A percentile compares a stretch with the other conserved stretches of the same genome.
Conservation (phyloP, 2,797 vertebrate species). For the Anas capensis region DNA sequence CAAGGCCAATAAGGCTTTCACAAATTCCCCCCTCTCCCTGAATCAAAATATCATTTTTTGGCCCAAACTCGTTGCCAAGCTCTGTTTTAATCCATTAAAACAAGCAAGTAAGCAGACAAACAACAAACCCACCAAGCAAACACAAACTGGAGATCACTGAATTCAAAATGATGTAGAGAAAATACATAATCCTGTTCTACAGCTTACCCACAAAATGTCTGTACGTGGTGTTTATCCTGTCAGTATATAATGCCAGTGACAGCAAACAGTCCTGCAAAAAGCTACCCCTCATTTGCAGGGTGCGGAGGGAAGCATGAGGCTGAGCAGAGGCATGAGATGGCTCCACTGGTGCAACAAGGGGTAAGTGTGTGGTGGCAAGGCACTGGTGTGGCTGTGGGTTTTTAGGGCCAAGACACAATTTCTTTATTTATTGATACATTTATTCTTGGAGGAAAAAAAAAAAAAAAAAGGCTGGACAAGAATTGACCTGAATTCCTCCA, state of each 20-base stretch:
- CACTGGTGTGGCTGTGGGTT: accelerated
- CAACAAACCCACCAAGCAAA: too few relatives aligned
- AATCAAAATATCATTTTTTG: not conserved
- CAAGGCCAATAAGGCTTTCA: not conserved
- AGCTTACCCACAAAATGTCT: not conserved
- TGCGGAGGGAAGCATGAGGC: not conserved
- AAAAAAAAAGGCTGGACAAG: not conserved
- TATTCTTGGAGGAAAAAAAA: not conserved
- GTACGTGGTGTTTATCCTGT: conserved; percentile 14
- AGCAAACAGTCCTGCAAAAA: not conserved
- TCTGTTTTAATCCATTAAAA: not conserved
- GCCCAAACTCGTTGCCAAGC: not conserved
- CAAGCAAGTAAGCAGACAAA: too few relatives aligned
- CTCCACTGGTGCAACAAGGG: accelerated
- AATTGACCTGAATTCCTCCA: not conserved
- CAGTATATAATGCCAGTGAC: not conserved
- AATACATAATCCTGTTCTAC: not conserved
- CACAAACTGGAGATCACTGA: not conserved
- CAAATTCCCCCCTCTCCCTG: accelerated
- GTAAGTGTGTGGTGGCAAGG: accelerated
- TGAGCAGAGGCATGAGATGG: not conserved
- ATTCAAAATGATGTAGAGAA: not conserved
- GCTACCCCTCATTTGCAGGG: not conserved
- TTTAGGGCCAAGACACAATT: conserved; percentile 7
- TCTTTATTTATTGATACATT: conserved; percentile 2